These are phyloP conservation scores for Calliopum simillimum DNA, from an alignment of 2,888 invertebrate genomes.

Conservation along the genomic window DNA sequence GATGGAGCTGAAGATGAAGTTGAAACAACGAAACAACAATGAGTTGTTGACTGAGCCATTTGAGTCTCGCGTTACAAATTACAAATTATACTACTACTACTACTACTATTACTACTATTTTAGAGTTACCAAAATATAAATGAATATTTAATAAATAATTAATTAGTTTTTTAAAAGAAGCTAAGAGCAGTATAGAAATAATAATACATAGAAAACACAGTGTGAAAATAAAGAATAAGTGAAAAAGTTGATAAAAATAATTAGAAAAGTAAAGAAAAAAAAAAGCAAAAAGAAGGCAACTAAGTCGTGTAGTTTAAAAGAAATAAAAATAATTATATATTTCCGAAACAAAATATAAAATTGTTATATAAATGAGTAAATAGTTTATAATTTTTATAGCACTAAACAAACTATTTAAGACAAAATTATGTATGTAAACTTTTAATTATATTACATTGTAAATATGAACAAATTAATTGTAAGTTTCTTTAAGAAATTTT, in stretches of 20 bases:
- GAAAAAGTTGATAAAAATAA: neutral
- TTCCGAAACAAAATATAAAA: neutral
- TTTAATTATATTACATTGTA: conserved; percentile 15
- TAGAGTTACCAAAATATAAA: conserved; percentile 42
- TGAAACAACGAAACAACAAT: neutral
- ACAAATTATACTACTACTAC: conserved; percentile 37
- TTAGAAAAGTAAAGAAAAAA: neutral
- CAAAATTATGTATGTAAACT: neutral
- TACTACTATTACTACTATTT: conserved; percentile 24
- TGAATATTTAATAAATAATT: conserved; percentile 38
- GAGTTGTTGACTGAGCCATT: conserved; percentile 61
- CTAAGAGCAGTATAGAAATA: neutral
- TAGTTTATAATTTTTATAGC: neutral
- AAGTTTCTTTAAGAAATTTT: neutral
- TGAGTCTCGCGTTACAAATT: conserved; percentile 63
- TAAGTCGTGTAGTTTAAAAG: conserved; percentile 16
- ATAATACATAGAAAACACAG: neutral
- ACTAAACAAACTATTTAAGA: conserved; percentile 12
- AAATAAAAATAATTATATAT: neutral
- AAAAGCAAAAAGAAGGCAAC: conserved; percentile 7
- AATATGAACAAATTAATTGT: conserved; percentile 12
- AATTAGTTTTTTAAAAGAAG: conserved; percentile 33
- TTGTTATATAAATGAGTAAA: neutral
- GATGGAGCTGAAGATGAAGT: conserved; percentile 37
- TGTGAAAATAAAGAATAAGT: neutral